phyloP scores from a whole-genome alignment of 2,113 vertebrate genomes.

The Hiodon tergisus region DNA sequence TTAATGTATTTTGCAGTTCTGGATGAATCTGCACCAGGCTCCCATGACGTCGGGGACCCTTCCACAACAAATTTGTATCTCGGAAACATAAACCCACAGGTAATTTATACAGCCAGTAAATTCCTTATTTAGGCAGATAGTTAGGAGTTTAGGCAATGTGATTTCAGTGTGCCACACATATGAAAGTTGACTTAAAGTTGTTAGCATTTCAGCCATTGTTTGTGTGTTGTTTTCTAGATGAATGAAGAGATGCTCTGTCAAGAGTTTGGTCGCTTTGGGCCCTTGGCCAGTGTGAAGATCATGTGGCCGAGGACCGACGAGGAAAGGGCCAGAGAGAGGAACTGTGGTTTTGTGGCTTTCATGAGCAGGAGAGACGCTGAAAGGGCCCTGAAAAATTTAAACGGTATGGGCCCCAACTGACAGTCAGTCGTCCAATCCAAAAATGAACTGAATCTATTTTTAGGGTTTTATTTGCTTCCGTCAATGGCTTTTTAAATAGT shows the following conservation, averaged over 20 bases:
- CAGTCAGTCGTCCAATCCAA: background rate
- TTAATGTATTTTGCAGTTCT: constrained; percentile 69
- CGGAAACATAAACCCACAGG: constrained; percentile 98
- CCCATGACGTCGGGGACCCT: constrained; percentile 96
- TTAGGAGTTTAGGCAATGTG: no score
- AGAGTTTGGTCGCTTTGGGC: constrained; percentile 95
- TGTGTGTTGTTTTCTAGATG: constrained; percentile 67
- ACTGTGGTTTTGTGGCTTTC: constrained; percentile 98
- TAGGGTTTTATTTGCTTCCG: background rate
- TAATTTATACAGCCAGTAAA: constrained; percentile 36
- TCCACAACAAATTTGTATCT: constrained; percentile 97
- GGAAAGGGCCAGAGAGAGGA: constrained; percentile 94
- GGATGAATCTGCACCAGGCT: constrained; percentile 94
- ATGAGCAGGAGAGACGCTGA: constrained; percentile 98
- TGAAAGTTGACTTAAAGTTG: background rate
- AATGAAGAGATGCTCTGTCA: constrained; percentile 99
- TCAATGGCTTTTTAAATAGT: background rate
- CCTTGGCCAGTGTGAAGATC: constrained; percentile 96
- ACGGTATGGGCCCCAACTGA: constrained; percentile 63
- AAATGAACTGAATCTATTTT: background rate
- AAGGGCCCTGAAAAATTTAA: constrained; percentile 93
- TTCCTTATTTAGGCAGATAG: no score
- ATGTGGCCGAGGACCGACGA: constrained; percentile 99
- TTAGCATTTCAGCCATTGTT: background rate
- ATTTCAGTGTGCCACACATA: no score